Conservation (phyloP, 1,140 invertebrate genomes). For the Papilio glaucus region DNA sequence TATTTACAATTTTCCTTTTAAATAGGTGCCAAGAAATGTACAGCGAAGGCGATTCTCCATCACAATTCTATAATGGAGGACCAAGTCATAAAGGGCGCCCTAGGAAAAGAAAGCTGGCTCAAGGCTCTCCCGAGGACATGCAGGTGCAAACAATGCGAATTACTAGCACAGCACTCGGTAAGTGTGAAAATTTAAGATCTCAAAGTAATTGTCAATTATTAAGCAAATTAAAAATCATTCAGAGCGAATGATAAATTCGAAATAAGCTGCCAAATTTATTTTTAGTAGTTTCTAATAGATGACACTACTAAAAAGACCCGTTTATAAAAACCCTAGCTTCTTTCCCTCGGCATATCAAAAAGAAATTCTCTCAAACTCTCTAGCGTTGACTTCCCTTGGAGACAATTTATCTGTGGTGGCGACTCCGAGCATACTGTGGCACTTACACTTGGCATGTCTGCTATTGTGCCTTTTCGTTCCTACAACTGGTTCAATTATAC, state of each 20-base stretch:
- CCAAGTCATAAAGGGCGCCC: conserved; percentile 91
- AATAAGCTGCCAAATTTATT: conserved; percentile 49
- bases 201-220: conserved; percentile 14
- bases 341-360: conserved; percentile 42
- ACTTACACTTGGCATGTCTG: background rate
- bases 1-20: background rate
- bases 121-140: conserved; percentile 84
- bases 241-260: conserved; percentile 52
- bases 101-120: conserved; percentile 89
- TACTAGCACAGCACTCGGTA: conserved; percentile 88
- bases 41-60: conserved; percentile 84
- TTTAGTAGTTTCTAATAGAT: conserved; percentile 53
- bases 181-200: conserved; percentile 52
- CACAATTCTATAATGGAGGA: conserved; percentile 84
- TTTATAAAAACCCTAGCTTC: conserved; percentile 47
- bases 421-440: conserved; percentile 26
- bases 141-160: conserved; percentile 88
- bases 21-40: conserved; percentile 77
- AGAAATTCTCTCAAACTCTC: conserved; percentile 40
- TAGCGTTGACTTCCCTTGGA: conserved; percentile 45
- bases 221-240: conserved; percentile 32
- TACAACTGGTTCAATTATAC: conserved; percentile 30
- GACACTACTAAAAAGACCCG: conserved; percentile 45
- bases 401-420: conserved; percentile 42
- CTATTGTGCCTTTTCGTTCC: background rate